Conservation (phyloP, 1,140 invertebrate species). For the Oncopeltus fasciatus region DNA sequence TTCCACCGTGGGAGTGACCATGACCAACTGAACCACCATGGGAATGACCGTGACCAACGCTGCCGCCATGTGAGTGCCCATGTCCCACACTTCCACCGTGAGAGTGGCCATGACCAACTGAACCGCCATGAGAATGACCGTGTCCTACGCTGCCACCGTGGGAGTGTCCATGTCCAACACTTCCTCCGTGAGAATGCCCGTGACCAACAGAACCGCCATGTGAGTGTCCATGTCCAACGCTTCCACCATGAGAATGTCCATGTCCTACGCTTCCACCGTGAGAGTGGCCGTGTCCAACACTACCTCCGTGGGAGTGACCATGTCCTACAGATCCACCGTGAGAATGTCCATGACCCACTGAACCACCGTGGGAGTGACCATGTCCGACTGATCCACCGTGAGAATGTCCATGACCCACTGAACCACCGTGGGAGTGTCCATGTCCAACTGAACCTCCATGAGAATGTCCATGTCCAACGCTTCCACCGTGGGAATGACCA, state of each 20-base stretch:
- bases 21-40: constrained; percentile 15
- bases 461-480: constrained; percentile 10
- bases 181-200: constrained; percentile 14
- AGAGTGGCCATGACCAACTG: constrained; percentile 15
- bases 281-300: constrained; percentile 14
- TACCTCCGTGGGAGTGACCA: constrained; percentile 14
- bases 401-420: constrained; percentile 10
- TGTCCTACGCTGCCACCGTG: constrained; percentile 17
- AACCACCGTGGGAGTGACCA: constrained; percentile 14
- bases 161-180: constrained; percentile 16
- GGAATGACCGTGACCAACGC: constrained; percentile 16
- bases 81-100: constrained; percentile 16
- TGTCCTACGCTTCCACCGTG: constrained; percentile 16
- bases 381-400: constrained; percentile 14
- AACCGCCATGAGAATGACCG: constrained; percentile 14
- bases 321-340: constrained; percentile 14
- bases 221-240: constrained; percentile 15
- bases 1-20: constrained; percentile 13
- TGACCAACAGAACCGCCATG: constrained; percentile 15
- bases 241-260: constrained; percentile 15
- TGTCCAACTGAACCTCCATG: constrained; percentile 14
- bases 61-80: constrained; percentile 14
- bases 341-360: constrained; percentile 12
- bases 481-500: constrained; percentile 11
- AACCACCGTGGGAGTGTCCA: constrained; percentile 12